Evolutionary conservation across 2,888 invertebrate species (phyloP), one percentile per base, ranked within the genome.

Genomic region (Chrysolina oricalcia): DNA sequence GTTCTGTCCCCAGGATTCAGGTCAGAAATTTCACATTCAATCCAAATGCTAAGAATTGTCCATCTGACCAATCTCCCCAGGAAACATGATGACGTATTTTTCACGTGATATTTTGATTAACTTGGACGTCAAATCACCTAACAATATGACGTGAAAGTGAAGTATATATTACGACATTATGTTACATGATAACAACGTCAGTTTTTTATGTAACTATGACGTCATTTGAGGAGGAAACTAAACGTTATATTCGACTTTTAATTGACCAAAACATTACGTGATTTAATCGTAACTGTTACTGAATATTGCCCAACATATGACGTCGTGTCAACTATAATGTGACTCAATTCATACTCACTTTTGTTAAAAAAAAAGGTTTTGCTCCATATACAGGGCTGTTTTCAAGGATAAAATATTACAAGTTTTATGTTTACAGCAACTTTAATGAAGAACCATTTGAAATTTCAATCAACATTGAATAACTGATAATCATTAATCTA

Each of bases 51-150:
- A 13, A 13, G 10, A 13, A 10, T 13, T 2, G 2, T 10, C 43
- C 2, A 43, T 43, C 15, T 43, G 10, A 43, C 15, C 8, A 13
- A 4, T 13, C 6, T 43, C 19, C 59, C 59, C 21, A 59, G 59
- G 59, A 59, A 59, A 59, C 59, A 21, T 6, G 59, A 59, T 59
- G 59, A 59, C 59, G 59, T 59, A 62, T 62, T 27, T 62, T 27
- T 62, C 11, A 10, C 35, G 62, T 62, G 27, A 62, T 23, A 35
- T 62, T 27, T 27, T 62, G 62, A 15, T 62, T 27, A 9, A 9
- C 62, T 23, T 62, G 10, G 62, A 62, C 35, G 62, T 10, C 10
- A 62, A 27, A 62, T 11, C 6, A 11, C 62, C 10, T 17, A 13
- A 62, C 27, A 27, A 62, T 62, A 62, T 62, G 62, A 46, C 46